Conservation (phyloP, 1,140 invertebrate species). For the Atta colombica region DNA sequence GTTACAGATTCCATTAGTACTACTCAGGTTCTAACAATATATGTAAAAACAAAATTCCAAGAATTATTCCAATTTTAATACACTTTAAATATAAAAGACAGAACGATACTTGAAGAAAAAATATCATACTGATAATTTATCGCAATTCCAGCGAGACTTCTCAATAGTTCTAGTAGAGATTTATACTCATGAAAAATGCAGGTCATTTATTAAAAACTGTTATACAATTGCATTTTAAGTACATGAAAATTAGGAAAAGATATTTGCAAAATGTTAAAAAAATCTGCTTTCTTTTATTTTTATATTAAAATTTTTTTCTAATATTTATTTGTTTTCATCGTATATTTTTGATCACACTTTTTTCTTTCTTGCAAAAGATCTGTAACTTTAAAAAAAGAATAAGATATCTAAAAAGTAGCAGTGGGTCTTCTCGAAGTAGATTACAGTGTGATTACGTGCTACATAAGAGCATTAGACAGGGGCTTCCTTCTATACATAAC, state of each 20-base stretch:
- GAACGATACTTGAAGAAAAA: too few relatives aligned
- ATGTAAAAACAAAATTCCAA: too few relatives aligned
- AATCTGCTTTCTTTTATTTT: neutral
- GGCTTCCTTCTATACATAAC: conserved; percentile 73
- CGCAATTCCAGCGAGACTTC: too few relatives aligned
- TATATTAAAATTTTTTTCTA: neutral
- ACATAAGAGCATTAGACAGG: conserved; percentile 79
- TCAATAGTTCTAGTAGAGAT: too few relatives aligned
- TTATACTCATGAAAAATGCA: neutral
- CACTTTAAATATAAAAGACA: too few relatives aligned
- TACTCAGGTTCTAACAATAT: too few relatives aligned
- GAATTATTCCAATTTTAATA: too few relatives aligned
- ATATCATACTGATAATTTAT: too few relatives aligned
- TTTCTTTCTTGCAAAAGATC: conserved; percentile 26
- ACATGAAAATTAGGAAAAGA: neutral
- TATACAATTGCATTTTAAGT: neutral
- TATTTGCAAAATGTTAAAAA: neutral
- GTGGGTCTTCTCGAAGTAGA: conserved; percentile 81
- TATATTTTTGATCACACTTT: neutral
- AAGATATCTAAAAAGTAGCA: conserved; percentile 72
- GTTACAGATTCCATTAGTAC: too few relatives aligned
- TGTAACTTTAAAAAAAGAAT: conserved; percentile 76
- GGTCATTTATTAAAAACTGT: neutral
- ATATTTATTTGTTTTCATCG: neutral
- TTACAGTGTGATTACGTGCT: conserved; percentile 79